Conservation (phyloP, 2,797 vertebrate genomes). For the Enteromius radiatus region DNA sequence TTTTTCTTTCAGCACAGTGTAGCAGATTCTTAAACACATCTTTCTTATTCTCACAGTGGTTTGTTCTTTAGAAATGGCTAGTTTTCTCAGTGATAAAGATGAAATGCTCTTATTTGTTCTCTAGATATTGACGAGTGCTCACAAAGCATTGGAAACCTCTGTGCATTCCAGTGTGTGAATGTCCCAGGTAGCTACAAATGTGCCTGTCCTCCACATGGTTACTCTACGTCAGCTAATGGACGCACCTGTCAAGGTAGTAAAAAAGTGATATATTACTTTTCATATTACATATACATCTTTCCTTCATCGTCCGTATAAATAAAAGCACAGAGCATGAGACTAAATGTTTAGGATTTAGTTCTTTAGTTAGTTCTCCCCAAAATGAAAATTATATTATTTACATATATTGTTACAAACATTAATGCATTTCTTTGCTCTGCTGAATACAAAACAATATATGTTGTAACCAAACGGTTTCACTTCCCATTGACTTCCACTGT, state of each 20-base stretch:
- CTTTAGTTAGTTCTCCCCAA: neutral
- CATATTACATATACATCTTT: neutral
- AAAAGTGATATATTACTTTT: neutral
- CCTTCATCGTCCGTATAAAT: neutral
- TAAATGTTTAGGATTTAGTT: neutral
- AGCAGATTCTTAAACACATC: neutral
- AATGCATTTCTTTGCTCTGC: neutral
- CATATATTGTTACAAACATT: neutral
- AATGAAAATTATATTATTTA: neutral
- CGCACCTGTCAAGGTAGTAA: conserved; percentile 88
- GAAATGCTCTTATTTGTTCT: conserved; percentile 35
- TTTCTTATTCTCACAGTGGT: neutral
- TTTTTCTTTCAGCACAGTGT: conserved; percentile 21
- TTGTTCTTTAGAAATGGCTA: conserved; percentile 5
- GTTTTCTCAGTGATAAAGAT: conserved; percentile 16
- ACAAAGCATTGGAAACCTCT: conserved; percentile 87
- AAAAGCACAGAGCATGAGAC: neutral
- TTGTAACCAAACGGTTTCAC: neutral
- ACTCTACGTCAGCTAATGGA: conserved; percentile 86
- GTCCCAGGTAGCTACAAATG: conserved; percentile 91
- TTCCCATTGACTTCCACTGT: neutral
- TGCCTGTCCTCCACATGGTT: conserved; percentile 88
- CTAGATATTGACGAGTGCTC: conserved; percentile 94
- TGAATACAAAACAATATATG: neutral
- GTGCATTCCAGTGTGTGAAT: conserved; percentile 92